phyloP scores from a whole-genome alignment of 2,888 invertebrate genomes.

The Eristalis pertinax region DNA sequence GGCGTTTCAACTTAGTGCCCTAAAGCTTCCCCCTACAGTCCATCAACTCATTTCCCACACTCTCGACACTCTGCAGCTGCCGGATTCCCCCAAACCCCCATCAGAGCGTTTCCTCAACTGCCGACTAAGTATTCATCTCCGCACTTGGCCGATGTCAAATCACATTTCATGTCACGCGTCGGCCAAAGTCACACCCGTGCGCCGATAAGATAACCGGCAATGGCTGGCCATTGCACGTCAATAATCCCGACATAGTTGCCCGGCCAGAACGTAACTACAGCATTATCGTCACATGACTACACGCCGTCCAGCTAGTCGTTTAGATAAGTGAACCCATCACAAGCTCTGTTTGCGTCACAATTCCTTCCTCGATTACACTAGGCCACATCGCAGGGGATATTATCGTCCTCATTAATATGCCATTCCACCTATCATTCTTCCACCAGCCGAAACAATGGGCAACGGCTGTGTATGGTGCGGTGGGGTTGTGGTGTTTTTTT shows the following conservation, averaged over 20 bases:
- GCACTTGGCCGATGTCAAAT: not conserved
- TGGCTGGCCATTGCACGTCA: not conserved
- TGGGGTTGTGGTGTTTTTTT: not conserved
- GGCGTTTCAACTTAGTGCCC: too few relatives aligned
- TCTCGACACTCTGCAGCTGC: too few relatives aligned
- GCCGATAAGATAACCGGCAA: not conserved
- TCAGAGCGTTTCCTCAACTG: not conserved
- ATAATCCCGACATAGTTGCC: not conserved
- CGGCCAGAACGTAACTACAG: not conserved
- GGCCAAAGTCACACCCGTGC: not conserved
- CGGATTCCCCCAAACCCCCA: not conserved
- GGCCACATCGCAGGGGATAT: slow-evolving; percentile 41
- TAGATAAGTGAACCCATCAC: slow-evolving; percentile 4
- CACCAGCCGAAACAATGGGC: not conserved
- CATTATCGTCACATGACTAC: not conserved
- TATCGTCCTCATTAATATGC: slow-evolving; percentile 56
- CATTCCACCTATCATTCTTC: slow-evolving; percentile 55
- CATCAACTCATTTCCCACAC: too few relatives aligned
- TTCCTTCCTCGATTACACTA: not conserved
- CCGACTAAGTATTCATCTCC: not conserved
- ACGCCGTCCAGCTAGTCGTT: not conserved
- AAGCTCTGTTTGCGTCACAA: not conserved
- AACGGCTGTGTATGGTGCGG: too few relatives aligned
- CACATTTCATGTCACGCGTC: not conserved
- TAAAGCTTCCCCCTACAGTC: too few relatives aligned